Evolutionary conservation across 2,113 vertebrate species (phyloP).

Genomic region (Halichoeres trimaculatus): DNA sequence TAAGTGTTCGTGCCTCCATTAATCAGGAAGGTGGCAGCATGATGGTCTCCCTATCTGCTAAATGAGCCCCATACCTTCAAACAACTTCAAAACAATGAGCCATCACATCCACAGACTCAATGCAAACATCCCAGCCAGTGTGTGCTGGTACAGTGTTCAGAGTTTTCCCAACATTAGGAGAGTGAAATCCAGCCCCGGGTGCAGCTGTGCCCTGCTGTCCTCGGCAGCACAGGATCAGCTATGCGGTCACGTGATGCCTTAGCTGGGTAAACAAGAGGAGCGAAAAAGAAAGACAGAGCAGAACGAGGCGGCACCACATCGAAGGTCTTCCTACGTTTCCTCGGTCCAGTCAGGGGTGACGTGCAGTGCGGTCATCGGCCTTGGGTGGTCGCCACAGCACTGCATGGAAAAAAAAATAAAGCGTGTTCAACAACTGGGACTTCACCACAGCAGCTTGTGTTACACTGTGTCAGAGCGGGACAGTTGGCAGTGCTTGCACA

Average conservation of each 20-base stretch:
- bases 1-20: not conserved
- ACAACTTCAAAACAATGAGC: slow-evolving; percentile 1
- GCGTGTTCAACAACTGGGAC: slow-evolving; percentile 27
- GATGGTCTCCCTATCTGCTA: not conserved
- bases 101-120: not conserved
- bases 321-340: slow-evolving; percentile 38
- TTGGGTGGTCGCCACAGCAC: slow-evolving; percentile 51
- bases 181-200: slow-evolving; percentile 49
- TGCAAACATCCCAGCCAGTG: not conserved
- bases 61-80: not conserved
- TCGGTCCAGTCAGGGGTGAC: slow-evolving; percentile 27
- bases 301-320: slow-evolving; percentile 16
- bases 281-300: slow-evolving; percentile 16
- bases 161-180: slow-evolving; percentile 38
- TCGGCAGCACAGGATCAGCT: slow-evolving; percentile 44
- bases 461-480: slow-evolving; percentile 32
- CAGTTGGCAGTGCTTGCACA: slow-evolving; percentile 4
- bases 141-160: slow-evolving; percentile 17
- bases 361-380: slow-evolving; percentile 41
- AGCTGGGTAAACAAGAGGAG: slow-evolving; percentile 16
- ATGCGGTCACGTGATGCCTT: slow-evolving; percentile 45
- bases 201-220: slow-evolving; percentile 67
- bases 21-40: not conserved
- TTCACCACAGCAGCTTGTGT: slow-evolving; percentile 43
- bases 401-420: slow-evolving; percentile 54